phyloP scores from a whole-genome alignment of 2,888 invertebrate species.

The Brachypterus glaber region DNA sequence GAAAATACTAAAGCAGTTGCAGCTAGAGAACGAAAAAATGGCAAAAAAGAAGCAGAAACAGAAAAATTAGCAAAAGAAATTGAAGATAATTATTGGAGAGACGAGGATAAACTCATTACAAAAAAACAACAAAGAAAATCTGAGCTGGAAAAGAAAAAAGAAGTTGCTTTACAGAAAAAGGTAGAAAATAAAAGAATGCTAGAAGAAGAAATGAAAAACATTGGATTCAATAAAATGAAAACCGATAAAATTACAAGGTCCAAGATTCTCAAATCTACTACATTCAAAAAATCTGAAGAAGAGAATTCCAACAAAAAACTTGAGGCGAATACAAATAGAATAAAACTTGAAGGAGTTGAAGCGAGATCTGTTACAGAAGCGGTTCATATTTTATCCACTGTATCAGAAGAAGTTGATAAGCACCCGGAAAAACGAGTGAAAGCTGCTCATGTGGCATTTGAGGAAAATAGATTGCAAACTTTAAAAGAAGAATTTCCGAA shows the following conservation, averaged over 20 bases:
- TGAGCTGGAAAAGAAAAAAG: constrained; percentile 59
- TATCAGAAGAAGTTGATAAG: constrained; percentile 58
- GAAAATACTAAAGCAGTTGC: constrained; percentile 91
- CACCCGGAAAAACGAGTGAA: constrained; percentile 94
- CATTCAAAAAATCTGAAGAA: too few relatives aligned
- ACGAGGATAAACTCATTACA: constrained; percentile 74
- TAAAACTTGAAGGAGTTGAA: constrained; percentile 70
- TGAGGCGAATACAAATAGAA: constrained; percentile 88
- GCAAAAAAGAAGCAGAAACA: constrained; percentile 58
- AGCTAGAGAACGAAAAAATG: constrained; percentile 81
- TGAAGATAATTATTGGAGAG: constrained; percentile 71
- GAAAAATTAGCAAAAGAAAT: constrained; percentile 55
- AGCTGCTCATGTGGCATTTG: constrained; percentile 84
- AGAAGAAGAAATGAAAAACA: constrained; percentile 81
- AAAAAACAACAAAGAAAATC: constrained; percentile 58
- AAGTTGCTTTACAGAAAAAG: constrained; percentile 71
- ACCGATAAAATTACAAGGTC: too few relatives aligned
- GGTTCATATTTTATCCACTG: constrained; percentile 69
- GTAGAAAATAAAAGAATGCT: constrained; percentile 70
- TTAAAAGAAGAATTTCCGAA: constrained; percentile 89
- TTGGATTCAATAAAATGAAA: too few relatives aligned
- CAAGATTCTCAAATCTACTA: too few relatives aligned
- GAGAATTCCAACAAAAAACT: too few relatives aligned
- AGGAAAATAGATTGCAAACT: constrained; percentile 70
- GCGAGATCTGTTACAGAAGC: constrained; percentile 88